Base-by-base conservation (phyloP, 1,140 invertebrate species). In the Drosophila asahinai region DNA sequence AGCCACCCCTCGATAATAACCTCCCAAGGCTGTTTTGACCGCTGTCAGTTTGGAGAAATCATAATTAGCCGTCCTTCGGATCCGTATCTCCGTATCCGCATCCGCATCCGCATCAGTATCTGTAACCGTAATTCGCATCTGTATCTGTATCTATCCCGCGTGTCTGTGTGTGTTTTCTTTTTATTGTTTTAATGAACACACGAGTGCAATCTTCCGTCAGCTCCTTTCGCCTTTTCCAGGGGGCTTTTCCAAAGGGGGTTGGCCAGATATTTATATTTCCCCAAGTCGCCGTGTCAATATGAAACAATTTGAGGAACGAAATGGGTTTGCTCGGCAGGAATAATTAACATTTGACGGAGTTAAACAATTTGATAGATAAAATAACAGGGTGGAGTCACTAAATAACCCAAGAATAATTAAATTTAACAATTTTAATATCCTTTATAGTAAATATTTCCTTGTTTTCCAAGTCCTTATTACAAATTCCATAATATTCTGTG, bases 101-200 rank as follows among this genome's bases (percentile, higher is more conserved):
- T 15, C 12, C 22, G 42, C 30, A 64, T 47, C 43, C 12, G 59
- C 38, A 40, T 17, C 52, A 19, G 43, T 43, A 47, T 74, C 22
- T 40, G 38, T 40, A 61, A 40, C 54, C 38, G 36, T 11, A 25
- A n/a, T 36, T 11, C 38, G 54, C 38, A 40, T 57, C 14, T 57
- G 54, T 57, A 55, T 38, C n/a, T 70, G 27, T 45, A 42, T 36
- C 22, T 51, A 2, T 12, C 59, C n/a, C 43, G 27, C 57, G 17
- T 59, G 33, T 48, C 40, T 33, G 71, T 75, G 60, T 70, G 79
- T 74, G 83, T 66, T 60, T 73, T 73, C 48, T 73, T 90, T 89
- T 89, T 90, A 89, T 89, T 89, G 84, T 89, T 90, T 89, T 89
- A 90, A 89, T 89, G 86, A 89, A 90, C 86, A 89, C 75, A 74